Base-by-base conservation (phyloP, 2,888 invertebrate species). In the Scaptomyza parva region DNA sequence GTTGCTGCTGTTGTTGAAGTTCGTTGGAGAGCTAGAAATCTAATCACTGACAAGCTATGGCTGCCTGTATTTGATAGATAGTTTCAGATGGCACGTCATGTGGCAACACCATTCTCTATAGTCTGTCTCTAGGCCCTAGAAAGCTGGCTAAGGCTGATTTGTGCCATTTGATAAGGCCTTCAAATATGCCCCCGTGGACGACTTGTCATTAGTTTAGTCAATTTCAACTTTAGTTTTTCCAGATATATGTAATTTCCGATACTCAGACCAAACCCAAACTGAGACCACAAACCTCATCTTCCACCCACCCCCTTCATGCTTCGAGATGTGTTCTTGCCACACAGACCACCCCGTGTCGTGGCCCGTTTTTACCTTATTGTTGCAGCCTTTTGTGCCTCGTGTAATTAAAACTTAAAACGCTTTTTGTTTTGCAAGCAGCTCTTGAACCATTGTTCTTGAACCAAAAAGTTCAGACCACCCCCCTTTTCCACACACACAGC, bases 381-480 rank as follows among this genome's bases (percentile, higher is more conserved):
- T 59, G 58, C 61, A 51, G 59, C 53, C 76, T 79, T 86, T 86
- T 84, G 87, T 80, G 68, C 67, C 69, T 58, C 50, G 33, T 69
- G 84, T 84, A 84, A 84, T 84, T 84, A 84, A 84, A 84, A 84
- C 84, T 84, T 86, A 85, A 84, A 86, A 84, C 70, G 87, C 87
- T 84, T 84, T 88, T 84, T 88, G 87, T 84, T 82, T 88, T 76
- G 87, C 82, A 88, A 88, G 84, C 85, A 84, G 85, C 76, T 65
- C 86, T 82, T 88, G 80, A 86, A 79, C 88, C 86, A 76, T 82
- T 82, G 86, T 88, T 82, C 86, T 79, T 69, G 60, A 73, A 65
- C 83, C 70, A 68, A 71, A 80, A 82, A 82, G 81, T 82, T 88
- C 88, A 79, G 66, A 64, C 66, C 66, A 62, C 78, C 65, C 54